Evolutionary conservation across 2,888 invertebrate species (phyloP).

Genomic region (Cylindroiulus punctatus): DNA sequence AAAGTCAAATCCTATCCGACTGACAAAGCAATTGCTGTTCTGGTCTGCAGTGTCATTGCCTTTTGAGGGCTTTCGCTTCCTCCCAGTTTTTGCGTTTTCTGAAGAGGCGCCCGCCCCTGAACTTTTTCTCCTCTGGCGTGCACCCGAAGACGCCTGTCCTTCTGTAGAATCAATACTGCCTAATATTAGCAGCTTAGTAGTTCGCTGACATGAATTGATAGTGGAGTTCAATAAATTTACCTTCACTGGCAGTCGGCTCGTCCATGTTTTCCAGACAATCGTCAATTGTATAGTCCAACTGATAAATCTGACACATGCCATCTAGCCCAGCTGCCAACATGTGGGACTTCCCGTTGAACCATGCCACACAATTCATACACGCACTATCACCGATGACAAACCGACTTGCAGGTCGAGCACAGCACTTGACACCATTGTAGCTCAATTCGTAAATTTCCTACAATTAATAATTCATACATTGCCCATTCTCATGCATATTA

Average conservation of each 20-base stretch:
- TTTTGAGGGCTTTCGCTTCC: neutral
- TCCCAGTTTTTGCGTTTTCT: neutral
- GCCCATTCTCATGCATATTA: too few species aligned
- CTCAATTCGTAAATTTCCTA: constrained; percentile 93
- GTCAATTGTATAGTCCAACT: constrained; percentile 63
- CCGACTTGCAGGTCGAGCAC: constrained; percentile 87
- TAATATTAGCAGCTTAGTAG: neutral
- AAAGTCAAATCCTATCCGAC: constrained; percentile 63
- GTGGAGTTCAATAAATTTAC: neutral
- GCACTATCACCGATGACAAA: constrained; percentile 89
- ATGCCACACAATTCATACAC: constrained; percentile 89
- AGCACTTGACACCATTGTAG: constrained; percentile 82
- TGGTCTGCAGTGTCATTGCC: constrained; percentile 46
- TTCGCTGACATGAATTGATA: neutral
- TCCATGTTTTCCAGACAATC: neutral
- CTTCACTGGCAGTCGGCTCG: neutral
- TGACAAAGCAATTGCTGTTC: constrained; percentile 54
- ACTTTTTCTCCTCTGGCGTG: constrained; percentile 49
- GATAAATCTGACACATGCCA: constrained; percentile 86
- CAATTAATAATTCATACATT: constrained; percentile 62
- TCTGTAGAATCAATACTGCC: neutral
- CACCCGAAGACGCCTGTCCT: constrained; percentile 48
- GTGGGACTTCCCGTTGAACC: constrained; percentile 76
- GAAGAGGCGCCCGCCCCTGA: neutral
- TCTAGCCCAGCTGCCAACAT: constrained; percentile 91